Evolutionary conservation across 2,888 invertebrate genomes (phyloP).

Genomic region (Caenorhabditis becei): DNA sequence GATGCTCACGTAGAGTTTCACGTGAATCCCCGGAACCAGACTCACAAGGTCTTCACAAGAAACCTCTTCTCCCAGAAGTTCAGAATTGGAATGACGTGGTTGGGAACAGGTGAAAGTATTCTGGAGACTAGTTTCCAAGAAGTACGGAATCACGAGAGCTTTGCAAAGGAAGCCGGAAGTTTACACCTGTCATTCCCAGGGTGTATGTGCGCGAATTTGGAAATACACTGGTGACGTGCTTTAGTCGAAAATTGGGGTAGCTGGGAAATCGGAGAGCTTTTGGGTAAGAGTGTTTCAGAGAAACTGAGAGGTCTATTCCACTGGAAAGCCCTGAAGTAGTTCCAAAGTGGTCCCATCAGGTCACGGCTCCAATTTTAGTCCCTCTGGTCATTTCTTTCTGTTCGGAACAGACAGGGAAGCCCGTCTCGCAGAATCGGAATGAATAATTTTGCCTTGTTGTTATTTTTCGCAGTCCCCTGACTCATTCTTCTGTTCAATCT

Average conservation of each 20-base stretch:
- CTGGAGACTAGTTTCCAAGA: background rate
- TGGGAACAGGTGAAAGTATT: background rate
- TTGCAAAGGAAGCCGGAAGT: background rate
- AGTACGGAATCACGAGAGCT: background rate
- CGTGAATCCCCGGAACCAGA: background rate
- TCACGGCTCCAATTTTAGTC: background rate
- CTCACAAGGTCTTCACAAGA: too few relatives aligned
- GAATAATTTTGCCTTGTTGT: background rate
- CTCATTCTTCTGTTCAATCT: background rate
- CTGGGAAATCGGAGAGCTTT: too few relatives aligned
- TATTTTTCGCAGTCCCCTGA: background rate
- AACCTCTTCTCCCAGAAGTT: too few relatives aligned
- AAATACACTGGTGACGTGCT: background rate
- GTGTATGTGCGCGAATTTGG: background rate
- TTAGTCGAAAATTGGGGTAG: too few relatives aligned
- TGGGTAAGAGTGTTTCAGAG: too few relatives aligned
- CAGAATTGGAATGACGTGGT: background rate
- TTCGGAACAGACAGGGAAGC: background rate
- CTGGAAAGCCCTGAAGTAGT: too few relatives aligned
- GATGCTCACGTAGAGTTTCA: background rate
- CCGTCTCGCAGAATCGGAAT: background rate
- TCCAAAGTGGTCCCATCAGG: too few relatives aligned
- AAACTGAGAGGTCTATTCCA: too few relatives aligned
- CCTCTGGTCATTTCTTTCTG: background rate
- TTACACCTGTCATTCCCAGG: background rate